These are phyloP conservation scores for Capra hircus DNA, from an alignment of 2,113 vertebrate species.

Conservation along the genomic window DNA sequence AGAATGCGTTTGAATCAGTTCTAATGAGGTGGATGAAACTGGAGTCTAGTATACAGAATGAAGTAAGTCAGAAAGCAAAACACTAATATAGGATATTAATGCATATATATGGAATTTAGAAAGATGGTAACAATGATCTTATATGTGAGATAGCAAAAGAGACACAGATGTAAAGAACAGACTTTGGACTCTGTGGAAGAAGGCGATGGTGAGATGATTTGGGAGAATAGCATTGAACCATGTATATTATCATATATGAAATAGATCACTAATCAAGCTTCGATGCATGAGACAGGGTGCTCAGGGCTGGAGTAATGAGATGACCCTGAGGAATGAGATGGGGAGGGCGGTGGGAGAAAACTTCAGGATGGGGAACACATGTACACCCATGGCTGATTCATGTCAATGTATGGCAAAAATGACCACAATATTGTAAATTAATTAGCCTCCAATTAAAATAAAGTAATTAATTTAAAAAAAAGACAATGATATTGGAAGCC, in stretches of 20 bases:
- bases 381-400: neutral
- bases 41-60: neutral
- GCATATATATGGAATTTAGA: neutral
- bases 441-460: neutral
- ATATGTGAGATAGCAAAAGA: neutral
- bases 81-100: neutral
- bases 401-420: neutral
- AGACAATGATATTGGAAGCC: neutral
- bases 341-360: neutral
- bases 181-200: neutral
- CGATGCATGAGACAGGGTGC: neutral
- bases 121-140: neutral
- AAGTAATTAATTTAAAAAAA: rapidly evolving
- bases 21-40: neutral
- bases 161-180: neutral
- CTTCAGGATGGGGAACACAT: neutral
- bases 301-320: neutral
- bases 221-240: neutral
- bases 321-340: neutral
- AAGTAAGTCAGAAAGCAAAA: neutral
- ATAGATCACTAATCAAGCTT: neutral
- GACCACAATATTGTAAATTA: neutral
- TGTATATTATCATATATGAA: neutral
- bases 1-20: neutral
- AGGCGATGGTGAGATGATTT: neutral